These are phyloP conservation scores for Ganaspis brasiliensis DNA, from an alignment of 2,888 invertebrate species.

Conservation along the genomic window DNA sequence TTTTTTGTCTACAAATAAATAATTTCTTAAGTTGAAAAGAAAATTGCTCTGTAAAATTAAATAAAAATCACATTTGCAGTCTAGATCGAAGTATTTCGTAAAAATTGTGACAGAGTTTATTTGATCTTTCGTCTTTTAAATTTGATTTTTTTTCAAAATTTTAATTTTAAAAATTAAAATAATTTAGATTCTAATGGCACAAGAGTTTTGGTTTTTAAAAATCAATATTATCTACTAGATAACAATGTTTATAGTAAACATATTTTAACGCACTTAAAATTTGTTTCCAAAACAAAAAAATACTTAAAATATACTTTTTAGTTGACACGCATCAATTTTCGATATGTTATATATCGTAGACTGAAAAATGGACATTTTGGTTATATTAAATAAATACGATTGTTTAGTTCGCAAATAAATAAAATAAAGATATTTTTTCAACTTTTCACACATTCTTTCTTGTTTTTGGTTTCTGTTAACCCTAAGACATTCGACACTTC, in stretches of 20 bases:
- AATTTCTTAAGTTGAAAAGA: constrained; percentile 34
- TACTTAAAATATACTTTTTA: neutral
- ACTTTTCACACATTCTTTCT: neutral
- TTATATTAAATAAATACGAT: constrained; percentile 26
- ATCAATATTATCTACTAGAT: constrained; percentile 26
- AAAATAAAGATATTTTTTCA: neutral
- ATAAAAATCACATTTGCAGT: constrained; percentile 29
- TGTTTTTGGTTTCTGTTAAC: constrained; percentile 10
- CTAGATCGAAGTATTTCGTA: constrained; percentile 9
- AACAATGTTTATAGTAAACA: constrained; percentile 38
- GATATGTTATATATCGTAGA: constrained; percentile 9
- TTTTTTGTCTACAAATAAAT: constrained; percentile 37
- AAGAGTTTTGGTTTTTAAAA: constrained; percentile 10
- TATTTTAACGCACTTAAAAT: neutral
- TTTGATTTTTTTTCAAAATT: neutral
- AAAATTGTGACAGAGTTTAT: neutral
- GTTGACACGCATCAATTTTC: neutral
- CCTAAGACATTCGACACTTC: constrained; percentile 15
- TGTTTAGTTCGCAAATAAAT: constrained; percentile 11
- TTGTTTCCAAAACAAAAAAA: neutral
- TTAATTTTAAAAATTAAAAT: neutral
- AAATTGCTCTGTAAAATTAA: constrained; percentile 15
- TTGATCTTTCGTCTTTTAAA: neutral
- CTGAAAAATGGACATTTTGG: neutral
- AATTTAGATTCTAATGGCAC: constrained; percentile 39